Evolutionary conservation across 2,888 invertebrate genomes (phyloP).

Genomic region (Drosophila kokeensis): DNA sequence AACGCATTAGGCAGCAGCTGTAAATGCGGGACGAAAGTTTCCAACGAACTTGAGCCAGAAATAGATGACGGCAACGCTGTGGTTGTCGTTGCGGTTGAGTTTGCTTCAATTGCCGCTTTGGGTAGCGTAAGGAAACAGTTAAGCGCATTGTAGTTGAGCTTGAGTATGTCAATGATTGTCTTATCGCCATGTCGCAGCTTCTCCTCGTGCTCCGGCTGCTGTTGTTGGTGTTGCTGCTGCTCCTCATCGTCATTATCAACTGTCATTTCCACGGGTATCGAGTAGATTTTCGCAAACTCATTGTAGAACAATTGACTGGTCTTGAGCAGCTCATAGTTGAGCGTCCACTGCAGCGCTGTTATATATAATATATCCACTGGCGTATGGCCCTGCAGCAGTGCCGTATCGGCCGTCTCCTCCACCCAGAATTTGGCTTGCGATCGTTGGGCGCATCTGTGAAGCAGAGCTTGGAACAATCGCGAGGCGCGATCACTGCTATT

Average conservation of each 20-base stretch:
- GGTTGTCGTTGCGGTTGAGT: constrained; percentile 27
- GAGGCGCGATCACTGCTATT: constrained; percentile 78
- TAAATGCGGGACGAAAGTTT: constrained; percentile 68
- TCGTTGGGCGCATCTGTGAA: constrained; percentile 54
- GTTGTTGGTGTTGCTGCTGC: constrained; percentile 10
- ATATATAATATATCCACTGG: constrained; percentile 81
- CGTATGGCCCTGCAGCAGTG: constrained; percentile 58
- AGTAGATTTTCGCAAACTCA: constrained; percentile 81
- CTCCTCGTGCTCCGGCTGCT: constrained; percentile 26
- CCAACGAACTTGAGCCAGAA: constrained; percentile 77
- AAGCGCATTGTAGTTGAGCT: constrained; percentile 81
- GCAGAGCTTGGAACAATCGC: constrained; percentile 73
- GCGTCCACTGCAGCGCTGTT: constrained; percentile 83
- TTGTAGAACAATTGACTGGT: constrained; percentile 82
- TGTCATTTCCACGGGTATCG: constrained; percentile 71
- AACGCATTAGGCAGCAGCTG: constrained; percentile 59
- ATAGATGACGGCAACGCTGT: constrained; percentile 28
- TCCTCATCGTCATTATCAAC: constrained; percentile 51
- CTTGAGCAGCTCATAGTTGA: constrained; percentile 83
- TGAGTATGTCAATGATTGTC: constrained; percentile 80
- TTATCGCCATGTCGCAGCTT: constrained; percentile 76
- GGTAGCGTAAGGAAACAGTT: constrained; percentile 81
- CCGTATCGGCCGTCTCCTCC: constrained; percentile 46
- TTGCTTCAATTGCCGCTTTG: constrained; percentile 58
- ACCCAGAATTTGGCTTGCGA: constrained; percentile 58